Conservation (phyloP, 2,797 vertebrate species). For the Psittacula derbiana region DNA sequence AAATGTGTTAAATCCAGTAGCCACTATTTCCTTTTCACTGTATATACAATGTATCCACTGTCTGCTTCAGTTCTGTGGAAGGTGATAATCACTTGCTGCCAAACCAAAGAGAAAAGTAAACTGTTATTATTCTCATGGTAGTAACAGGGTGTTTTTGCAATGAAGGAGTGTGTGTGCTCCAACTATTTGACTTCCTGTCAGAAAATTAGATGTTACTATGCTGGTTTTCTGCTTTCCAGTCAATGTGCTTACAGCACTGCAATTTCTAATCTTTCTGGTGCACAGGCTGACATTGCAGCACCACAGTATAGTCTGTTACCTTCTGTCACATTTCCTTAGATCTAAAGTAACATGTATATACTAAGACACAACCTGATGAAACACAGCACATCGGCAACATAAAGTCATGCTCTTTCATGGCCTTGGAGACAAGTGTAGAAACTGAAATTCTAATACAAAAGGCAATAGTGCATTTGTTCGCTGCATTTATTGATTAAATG, state of each 20-base stretch:
- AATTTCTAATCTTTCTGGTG: neutral
- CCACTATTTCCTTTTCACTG: neutral
- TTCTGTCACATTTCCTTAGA: conserved; percentile 44
- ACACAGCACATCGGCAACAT: neutral
- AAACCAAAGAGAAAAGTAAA: neutral
- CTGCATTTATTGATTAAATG: neutral
- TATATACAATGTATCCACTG: rapidly evolving
- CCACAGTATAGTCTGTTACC: neutral
- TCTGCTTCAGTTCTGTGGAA: neutral
- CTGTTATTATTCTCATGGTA: neutral
- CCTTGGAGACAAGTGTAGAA: neutral
- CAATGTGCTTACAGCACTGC: neutral
- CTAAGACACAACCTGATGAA: conserved; percentile 29
- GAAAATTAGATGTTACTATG: neutral
- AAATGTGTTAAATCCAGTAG: neutral
- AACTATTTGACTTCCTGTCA: conserved; percentile 1
- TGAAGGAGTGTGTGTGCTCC: neutral
- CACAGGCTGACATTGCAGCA: neutral
- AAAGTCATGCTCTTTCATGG: neutral
- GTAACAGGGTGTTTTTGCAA: neutral
- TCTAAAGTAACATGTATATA: neutral
- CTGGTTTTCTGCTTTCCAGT: neutral
- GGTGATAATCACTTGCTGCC: conserved; percentile 29
- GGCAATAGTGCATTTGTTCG: neutral
- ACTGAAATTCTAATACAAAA: neutral